Conservation (phyloP, 2,797 vertebrate genomes). For the Anguilla megastoma region DNA sequence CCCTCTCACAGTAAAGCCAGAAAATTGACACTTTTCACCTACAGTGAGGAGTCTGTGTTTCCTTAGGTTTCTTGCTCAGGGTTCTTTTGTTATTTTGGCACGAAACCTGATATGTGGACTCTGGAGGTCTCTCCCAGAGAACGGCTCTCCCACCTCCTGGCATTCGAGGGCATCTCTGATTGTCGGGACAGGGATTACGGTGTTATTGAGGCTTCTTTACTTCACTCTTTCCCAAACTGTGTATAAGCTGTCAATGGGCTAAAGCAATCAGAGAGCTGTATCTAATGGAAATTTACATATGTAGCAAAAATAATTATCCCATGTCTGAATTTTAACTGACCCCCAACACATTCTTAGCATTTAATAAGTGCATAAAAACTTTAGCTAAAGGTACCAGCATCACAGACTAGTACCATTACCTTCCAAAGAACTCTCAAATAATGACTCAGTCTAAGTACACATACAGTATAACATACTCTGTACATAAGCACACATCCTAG, state of each 20-base stretch:
- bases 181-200: not conserved
- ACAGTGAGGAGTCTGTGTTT: not conserved
- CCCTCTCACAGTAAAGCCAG: not conserved
- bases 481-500: conserved; percentile 24
- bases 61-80: not conserved
- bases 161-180: not conserved
- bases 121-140: not conserved
- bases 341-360: not conserved
- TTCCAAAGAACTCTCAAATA: conserved; percentile 49
- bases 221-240: not conserved
- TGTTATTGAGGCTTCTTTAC: not conserved
- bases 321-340: not conserved
- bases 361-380: conserved; percentile 20
- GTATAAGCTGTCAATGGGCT: conserved; percentile 28
- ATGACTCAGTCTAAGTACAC: conserved; percentile 13
- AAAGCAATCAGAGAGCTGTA: conserved; percentile 19
- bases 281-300: not conserved
- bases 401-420: conserved; percentile 55
- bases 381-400: conserved; percentile 61
- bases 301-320: conserved; percentile 24
- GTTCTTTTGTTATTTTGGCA: not conserved
- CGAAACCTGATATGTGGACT: not conserved
- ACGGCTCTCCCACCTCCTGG: not conserved
- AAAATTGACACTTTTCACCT: not conserved
- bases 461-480: conserved; percentile 18